Percentiles rank a stretch among this genome's conserved stretches.
phyloP scores from a whole-genome alignment of 2,888 invertebrate species.

The Galerucella nymphaeae region DNA sequence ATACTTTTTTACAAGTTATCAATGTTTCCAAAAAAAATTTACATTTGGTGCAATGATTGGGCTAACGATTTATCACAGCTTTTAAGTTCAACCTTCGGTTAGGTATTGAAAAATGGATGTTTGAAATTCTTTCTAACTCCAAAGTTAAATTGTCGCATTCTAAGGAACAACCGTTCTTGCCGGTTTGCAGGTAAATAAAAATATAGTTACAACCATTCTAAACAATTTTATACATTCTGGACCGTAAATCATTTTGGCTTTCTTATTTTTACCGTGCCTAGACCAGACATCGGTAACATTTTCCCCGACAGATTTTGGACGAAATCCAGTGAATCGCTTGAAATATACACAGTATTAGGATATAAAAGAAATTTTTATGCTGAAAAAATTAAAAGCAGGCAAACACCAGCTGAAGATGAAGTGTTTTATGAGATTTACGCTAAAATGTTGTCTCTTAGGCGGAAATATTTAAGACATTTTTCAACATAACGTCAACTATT shows the following conservation, averaged over 20 bases:
- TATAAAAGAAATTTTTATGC: too few relatives aligned
- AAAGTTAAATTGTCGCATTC: not conserved
- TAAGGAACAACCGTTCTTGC: not conserved
- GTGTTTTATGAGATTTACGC: too few relatives aligned
- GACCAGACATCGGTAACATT: not conserved
- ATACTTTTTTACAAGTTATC: too few relatives aligned
- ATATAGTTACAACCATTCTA: not conserved
- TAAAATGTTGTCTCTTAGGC: too few relatives aligned
- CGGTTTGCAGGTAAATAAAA: not conserved
- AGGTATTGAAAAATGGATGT: not conserved
- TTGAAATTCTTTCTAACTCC: conserved; percentile 1
- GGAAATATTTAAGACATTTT: too few relatives aligned
- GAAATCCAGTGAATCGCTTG: not conserved
- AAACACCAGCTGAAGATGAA: too few relatives aligned
- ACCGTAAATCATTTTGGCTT: not conserved
- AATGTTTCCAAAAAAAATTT: not conserved
- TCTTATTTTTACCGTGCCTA: not conserved
- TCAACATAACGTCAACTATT: too few relatives aligned
- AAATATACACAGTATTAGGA: not conserved
- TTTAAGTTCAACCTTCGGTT: not conserved
- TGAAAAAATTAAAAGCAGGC: too few relatives aligned
- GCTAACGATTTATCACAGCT: not conserved
- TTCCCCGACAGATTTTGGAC: not conserved
- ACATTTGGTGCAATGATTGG: not conserved
- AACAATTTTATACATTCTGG: not conserved